phyloP scores from a whole-genome alignment of 2,888 invertebrate species.

The Aethes cnicana region DNA sequence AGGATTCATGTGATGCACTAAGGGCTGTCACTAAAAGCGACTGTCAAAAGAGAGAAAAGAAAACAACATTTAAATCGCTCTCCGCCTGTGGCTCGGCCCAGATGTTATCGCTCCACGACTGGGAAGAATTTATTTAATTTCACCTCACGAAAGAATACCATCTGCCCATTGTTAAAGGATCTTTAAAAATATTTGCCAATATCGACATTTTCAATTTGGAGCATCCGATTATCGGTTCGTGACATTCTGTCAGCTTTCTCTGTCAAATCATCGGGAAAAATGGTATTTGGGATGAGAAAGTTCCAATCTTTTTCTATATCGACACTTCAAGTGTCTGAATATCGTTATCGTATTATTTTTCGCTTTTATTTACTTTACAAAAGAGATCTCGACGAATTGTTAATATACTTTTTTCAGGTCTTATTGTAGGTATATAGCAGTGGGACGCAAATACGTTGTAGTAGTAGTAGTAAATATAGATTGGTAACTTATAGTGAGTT shows the following conservation, averaged over 20 bases:
- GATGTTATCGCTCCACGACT: slow-evolving; percentile 37
- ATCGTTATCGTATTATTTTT: no score
- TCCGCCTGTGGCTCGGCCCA: slow-evolving; percentile 6
- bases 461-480: no score
- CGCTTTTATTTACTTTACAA: no score
- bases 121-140: slow-evolving; percentile 40
- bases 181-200: slow-evolving; percentile 35
- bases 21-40: no score
- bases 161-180: slow-evolving; percentile 34
- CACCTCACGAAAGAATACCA: slow-evolving; percentile 32
- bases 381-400: no score
- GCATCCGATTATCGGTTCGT: slow-evolving; percentile 33
- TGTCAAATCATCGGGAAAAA: slow-evolving; percentile 30
- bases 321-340: slow-evolving; percentile 18
- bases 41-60: no score
- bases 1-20: no score
- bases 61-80: neutral
- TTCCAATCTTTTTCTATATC: slow-evolving; percentile 23
- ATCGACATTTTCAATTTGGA: slow-evolving; percentile 29
- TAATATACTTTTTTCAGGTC: no score
- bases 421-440: no score
- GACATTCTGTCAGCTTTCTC: slow-evolving; percentile 38
- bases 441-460: no score
- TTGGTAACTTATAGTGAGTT: no score
- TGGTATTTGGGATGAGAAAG: slow-evolving; percentile 25